Percentiles rank a stretch among this genome's conserved stretches.
Conservation (phyloP, 2,113 vertebrate genomes). For the Pipa parva region DNA sequence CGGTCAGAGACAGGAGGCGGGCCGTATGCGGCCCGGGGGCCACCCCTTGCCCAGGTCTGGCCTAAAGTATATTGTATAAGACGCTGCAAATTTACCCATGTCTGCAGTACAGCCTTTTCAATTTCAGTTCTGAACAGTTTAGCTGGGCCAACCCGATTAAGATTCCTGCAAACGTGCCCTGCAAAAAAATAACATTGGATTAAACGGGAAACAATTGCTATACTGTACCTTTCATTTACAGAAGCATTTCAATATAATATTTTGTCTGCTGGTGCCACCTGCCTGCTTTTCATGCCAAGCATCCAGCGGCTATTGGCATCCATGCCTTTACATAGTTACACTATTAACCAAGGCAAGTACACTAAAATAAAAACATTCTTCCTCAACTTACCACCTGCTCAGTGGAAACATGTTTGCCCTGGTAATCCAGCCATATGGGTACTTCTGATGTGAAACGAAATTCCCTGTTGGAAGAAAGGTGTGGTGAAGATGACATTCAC, state of each 20-base stretch:
- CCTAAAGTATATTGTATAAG: not conserved
- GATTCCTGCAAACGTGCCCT: slow-evolving; percentile 90
- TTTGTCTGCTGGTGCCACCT: no score
- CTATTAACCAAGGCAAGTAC: no score
- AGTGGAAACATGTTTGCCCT: slow-evolving; percentile 83
- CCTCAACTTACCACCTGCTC: slow-evolving; percentile 71
- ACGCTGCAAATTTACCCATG: slow-evolving; percentile 67
- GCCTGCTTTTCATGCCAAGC: no score
- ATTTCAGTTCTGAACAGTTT: slow-evolving; percentile 86
- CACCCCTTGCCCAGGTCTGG: no score
- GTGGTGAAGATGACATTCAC: no score
- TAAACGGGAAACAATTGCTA: no score
- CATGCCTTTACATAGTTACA: no score
- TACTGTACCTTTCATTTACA: no score
- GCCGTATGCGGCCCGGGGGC: no score
- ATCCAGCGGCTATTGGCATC: no score
- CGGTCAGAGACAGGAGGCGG: not conserved
- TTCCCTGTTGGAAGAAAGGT: slow-evolving; percentile 61
- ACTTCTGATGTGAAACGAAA: slow-evolving; percentile 90
- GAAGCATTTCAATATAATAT: no score
- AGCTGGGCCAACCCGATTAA: slow-evolving; percentile 87
- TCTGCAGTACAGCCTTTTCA: slow-evolving; percentile 84
- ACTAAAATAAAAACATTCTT: no score
- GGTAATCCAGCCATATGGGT: slow-evolving; percentile 89
- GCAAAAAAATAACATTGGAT: not conserved